Percentiles rank a stretch among this genome's conserved stretches.
Evolutionary conservation across 2,797 vertebrate genomes (phyloP).

Genomic region (Danio albolineatus): DNA sequence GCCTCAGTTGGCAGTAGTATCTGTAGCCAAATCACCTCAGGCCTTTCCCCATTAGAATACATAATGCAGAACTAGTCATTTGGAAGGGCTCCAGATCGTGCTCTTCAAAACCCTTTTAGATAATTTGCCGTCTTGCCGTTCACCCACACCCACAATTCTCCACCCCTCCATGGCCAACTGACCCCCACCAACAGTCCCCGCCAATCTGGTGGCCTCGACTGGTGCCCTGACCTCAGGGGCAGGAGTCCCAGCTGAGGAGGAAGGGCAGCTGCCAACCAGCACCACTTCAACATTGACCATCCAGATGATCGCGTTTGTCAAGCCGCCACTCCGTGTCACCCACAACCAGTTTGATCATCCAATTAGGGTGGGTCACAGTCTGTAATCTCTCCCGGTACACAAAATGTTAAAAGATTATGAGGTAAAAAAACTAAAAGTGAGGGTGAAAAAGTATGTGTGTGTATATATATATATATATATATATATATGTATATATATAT

Average conservation of each 20-base stretch:
- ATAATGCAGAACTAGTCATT: slow-evolving; percentile 76
- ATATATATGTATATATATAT: too few species aligned
- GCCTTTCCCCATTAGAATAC: slow-evolving; percentile 71
- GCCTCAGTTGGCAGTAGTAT: slow-evolving; percentile 58
- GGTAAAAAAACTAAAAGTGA: background rate
- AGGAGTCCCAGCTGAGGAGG: slow-evolving; percentile 80
- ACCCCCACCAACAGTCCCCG: slow-evolving; percentile 63
- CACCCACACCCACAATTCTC: slow-evolving; percentile 51
- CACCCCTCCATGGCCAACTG: slow-evolving; percentile 63
- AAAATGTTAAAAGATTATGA: slow-evolving; percentile 42
- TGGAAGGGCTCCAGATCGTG: slow-evolving; percentile 80
- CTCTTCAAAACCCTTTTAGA: slow-evolving; percentile 77
- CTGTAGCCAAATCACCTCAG: slow-evolving; percentile 62
- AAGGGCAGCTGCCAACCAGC: slow-evolving; percentile 82
- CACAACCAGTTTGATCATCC: slow-evolving; percentile 74
- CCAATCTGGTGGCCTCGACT: slow-evolving; percentile 60
- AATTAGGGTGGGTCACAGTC: slow-evolving; percentile 75
- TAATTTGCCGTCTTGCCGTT: slow-evolving; percentile 68
- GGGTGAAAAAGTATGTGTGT: background rate
- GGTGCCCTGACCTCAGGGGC: slow-evolving; percentile 72
- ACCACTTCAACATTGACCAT: slow-evolving; percentile 78
- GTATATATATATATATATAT: too few species aligned
- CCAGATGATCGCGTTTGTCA: slow-evolving; percentile 85
- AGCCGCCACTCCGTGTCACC: slow-evolving; percentile 81
- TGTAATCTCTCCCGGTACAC: slow-evolving; percentile 58